These are phyloP conservation scores for Callocephalon fimbriatum DNA, from an alignment of 2,113 vertebrate species.

Conservation along the genomic window DNA sequence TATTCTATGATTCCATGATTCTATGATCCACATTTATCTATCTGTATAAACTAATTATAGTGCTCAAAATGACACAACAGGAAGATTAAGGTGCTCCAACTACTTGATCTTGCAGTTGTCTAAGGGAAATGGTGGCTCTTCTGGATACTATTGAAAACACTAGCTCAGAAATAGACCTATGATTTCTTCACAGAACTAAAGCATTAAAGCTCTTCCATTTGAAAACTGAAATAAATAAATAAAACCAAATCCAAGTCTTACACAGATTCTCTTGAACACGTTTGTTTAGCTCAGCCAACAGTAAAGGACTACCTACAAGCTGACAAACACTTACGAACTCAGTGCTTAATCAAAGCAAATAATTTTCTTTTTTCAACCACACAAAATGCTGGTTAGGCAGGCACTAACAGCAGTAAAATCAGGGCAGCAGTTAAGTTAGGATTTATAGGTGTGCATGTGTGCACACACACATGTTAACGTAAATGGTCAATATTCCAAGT, in stretches of 20 bases:
- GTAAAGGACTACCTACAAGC: background rate
- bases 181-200: background rate
- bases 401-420: background rate
- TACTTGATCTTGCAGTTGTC: background rate
- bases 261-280: background rate
- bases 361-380: background rate
- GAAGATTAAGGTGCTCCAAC: background rate
- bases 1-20: background rate
- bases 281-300: background rate
- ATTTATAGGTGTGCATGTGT: background rate
- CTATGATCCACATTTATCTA: background rate
- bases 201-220: background rate
- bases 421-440: background rate
- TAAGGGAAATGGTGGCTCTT: background rate
- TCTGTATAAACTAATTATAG: background rate
- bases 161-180: background rate
- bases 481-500: background rate
- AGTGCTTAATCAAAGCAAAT: background rate
- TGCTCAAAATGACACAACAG: background rate
- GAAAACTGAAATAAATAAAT: background rate
- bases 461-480: background rate
- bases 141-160: background rate
- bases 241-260: background rate
- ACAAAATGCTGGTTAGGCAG: background rate
- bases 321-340: background rate